A percentile compares a stretch with the other conserved stretches of the same genome.
Conservation (phyloP, 1,140 invertebrate species). For the Pissodes strobi region DNA sequence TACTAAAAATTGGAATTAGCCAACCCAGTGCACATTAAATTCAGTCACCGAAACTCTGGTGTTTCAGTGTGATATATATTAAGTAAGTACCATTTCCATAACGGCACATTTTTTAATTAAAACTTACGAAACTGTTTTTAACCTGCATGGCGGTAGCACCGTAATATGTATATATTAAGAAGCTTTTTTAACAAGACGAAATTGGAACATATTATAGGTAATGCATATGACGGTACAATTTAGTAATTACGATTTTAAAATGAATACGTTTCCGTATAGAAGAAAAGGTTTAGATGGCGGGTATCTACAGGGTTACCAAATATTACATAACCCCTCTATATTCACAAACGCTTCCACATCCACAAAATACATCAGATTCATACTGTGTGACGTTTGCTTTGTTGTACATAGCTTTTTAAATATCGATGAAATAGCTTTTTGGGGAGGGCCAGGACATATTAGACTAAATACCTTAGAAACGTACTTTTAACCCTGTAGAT, state of each 20-base stretch:
- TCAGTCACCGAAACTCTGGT: no score
- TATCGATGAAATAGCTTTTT: neutral
- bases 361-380: neutral
- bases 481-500: conserved; percentile 32
- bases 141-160: conserved; percentile 18
- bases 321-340: neutral
- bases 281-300: conserved; percentile 25
- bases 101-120: no score
- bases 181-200: conserved; percentile 12
- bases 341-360: neutral
- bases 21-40: no score
- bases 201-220: conserved; percentile 3
- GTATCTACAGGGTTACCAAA: conserved; percentile 32
- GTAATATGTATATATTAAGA: conserved; percentile 1
- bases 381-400: no score
- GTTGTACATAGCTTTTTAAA: no score
- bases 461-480: neutral
- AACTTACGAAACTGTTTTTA: conserved; percentile 14
- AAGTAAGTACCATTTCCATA: no score
- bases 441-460: conserved; percentile 4
- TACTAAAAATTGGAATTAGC: conserved; percentile 22
- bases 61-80: no score
- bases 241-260: conserved; percentile 47
- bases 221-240: conserved; percentile 43
- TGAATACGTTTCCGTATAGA: conserved; percentile 53